Evolutionary conservation across 2,113 vertebrate genomes (phyloP).

Genomic region (Limanda limanda): DNA sequence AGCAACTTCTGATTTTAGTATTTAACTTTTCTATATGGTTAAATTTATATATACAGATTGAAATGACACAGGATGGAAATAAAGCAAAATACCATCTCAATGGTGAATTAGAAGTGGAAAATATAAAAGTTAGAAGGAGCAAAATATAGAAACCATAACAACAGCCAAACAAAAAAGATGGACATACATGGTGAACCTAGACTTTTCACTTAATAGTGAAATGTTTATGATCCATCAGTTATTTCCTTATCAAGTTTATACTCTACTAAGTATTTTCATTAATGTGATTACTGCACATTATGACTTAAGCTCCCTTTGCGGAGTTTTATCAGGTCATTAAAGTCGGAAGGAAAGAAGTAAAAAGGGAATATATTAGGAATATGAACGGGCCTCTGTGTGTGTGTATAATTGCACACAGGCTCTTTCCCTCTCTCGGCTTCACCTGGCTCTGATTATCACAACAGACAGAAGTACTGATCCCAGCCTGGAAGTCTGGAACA

Average conservation of each 20-base stretch:
- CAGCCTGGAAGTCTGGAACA: conserved; percentile 56
- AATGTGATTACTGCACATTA: neutral
- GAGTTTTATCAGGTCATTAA: neutral
- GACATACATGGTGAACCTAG: too few relatives aligned
- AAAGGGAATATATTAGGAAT: conserved; percentile 17
- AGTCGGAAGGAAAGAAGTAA: neutral
- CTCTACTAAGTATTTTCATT: neutral
- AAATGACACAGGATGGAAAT: too few relatives aligned
- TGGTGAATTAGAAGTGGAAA: too few relatives aligned
- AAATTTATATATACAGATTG: neutral
- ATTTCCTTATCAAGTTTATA: neutral
- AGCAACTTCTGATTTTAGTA: neutral
- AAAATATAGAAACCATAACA: too few relatives aligned
- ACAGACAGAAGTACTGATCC: conserved; percentile 55
- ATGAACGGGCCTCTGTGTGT: conserved; percentile 49
- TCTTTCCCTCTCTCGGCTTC: conserved; percentile 43
- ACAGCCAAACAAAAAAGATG: too few relatives aligned
- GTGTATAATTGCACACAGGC: conserved; percentile 41
- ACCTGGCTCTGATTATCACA: conserved; percentile 71
- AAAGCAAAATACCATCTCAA: too few relatives aligned
- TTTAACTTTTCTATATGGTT: neutral
- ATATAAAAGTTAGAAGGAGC: too few relatives aligned
- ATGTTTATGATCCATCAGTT: neutral
- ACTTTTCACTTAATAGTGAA: neutral
- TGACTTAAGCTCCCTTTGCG: neutral